Evolutionary conservation across 1,140 invertebrate genomes (phyloP).

Genomic region (Aphelenchoides avenae): DNA sequence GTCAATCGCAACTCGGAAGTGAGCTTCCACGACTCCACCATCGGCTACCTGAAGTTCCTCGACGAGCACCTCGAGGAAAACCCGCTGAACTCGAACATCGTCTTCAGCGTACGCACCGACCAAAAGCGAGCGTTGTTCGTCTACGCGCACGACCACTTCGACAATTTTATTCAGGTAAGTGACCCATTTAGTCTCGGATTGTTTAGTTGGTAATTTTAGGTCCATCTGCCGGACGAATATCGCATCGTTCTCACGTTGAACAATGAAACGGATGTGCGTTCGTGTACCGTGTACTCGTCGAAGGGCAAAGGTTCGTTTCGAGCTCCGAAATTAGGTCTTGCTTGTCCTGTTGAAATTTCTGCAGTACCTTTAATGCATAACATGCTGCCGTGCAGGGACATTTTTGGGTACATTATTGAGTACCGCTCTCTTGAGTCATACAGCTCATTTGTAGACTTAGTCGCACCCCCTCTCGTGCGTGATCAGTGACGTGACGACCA

Average conservation of each 20-base stretch:
- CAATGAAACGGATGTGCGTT: constrained; percentile 31
- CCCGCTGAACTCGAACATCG: constrained; percentile 54
- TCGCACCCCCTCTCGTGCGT: too few species aligned
- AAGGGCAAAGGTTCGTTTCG: neutral
- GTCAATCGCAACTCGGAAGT: constrained; percentile 58
- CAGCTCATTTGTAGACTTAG: too few species aligned
- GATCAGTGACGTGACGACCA: too few species aligned
- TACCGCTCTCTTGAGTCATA: too few species aligned
- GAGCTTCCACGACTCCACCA: constrained; percentile 51
- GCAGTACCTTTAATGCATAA: too few species aligned
- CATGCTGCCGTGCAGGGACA: too few species aligned
- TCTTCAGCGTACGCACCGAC: constrained; percentile 60
- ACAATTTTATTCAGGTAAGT: constrained; percentile 60
- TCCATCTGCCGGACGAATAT: constrained; percentile 51
- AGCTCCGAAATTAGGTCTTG: too few species aligned
- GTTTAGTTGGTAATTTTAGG: constrained; percentile 7
- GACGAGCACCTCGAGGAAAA: constrained; percentile 32
- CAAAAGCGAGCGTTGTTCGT: constrained; percentile 52
- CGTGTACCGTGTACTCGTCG: constrained; percentile 28
- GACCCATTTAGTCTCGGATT: constrained; percentile 3
- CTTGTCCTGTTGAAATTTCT: too few species aligned
- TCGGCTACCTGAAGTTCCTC: constrained; percentile 46
- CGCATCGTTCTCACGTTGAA: constrained; percentile 43
- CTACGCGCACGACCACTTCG: constrained; percentile 60
- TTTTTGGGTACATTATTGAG: too few species aligned